Conservation (phyloP, 2,113 vertebrate genomes). For the Centrocercus urophasianus region DNA sequence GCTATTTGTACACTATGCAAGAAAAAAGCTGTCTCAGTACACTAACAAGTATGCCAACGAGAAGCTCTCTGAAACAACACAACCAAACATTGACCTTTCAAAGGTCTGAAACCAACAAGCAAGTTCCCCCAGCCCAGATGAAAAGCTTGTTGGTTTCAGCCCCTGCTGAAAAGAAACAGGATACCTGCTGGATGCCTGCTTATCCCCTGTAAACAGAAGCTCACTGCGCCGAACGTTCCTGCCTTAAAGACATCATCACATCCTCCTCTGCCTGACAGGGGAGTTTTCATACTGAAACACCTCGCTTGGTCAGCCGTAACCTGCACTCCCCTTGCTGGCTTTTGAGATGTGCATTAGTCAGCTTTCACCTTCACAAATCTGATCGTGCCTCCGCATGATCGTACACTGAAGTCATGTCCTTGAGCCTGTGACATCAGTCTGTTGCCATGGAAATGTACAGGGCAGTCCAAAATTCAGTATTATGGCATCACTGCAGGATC, state of each 20-base stretch:
- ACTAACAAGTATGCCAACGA: background rate
- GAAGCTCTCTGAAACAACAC: background rate
- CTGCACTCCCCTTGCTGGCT: constrained; percentile 30
- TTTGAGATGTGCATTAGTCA: constrained; percentile 51
- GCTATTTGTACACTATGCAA: constrained; percentile 56
- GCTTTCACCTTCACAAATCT: constrained; percentile 56
- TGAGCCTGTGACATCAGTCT: constrained; percentile 75
- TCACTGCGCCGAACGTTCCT: constrained; percentile 17
- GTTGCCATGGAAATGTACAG: constrained; percentile 66
- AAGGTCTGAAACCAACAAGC: background rate
- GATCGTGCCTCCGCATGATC: constrained; percentile 58
- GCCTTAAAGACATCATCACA: background rate
- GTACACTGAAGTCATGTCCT: constrained; percentile 70
- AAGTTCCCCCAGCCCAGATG: background rate
- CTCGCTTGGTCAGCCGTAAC: constrained; percentile 25
- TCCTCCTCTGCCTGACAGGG: background rate
- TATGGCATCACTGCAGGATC: constrained; percentile 67
- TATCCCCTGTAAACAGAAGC: constrained; percentile 8
- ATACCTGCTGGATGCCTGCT: constrained; percentile 13
- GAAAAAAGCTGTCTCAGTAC: background rate
- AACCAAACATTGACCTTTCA: background rate
- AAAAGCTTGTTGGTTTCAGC: no score
- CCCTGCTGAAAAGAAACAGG: constrained; percentile 5
- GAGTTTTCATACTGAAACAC: background rate
- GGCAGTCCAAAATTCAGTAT: constrained; percentile 67